Evolutionary conservation across 2,888 invertebrate genomes (phyloP).

Genomic region (Pardosa pseudoannulata): DNA sequence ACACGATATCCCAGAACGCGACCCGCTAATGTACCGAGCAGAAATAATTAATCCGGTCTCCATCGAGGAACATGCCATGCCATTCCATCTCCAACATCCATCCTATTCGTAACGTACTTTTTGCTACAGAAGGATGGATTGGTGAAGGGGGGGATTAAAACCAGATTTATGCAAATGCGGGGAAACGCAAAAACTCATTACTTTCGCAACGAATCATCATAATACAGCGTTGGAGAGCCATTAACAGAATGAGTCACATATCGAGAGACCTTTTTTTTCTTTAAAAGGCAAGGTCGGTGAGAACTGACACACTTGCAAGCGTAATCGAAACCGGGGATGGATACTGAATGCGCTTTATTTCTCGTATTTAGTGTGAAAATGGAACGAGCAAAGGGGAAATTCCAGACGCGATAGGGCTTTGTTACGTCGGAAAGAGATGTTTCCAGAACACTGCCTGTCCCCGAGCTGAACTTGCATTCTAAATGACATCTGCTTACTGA

Average conservation of each 20-base stretch:
- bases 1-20: not conserved
- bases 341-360: not conserved
- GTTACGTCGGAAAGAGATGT: not conserved
- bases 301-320: constrained; percentile 4
- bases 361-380: constrained; percentile 13
- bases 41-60: not conserved
- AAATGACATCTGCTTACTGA: not conserved
- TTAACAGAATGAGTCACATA: not conserved
- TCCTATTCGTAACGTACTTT: not conserved
- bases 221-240: not conserved
- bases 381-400: not conserved
- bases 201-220: not conserved
- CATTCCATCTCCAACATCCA: not conserved
- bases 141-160: not conserved
- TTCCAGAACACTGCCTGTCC: not conserved
- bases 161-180: constrained; percentile 12
- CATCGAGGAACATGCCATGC: not conserved
- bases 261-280: not conserved
- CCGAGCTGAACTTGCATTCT: not conserved
- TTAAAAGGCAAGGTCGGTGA: not conserved
- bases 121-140: not conserved
- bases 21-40: too few species aligned
- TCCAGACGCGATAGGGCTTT: not conserved
- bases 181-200: constrained; percentile 2
- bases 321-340: not conserved